Evolutionary conservation across 2,888 invertebrate genomes (phyloP).

Genomic region (Apeira syringaria): DNA sequence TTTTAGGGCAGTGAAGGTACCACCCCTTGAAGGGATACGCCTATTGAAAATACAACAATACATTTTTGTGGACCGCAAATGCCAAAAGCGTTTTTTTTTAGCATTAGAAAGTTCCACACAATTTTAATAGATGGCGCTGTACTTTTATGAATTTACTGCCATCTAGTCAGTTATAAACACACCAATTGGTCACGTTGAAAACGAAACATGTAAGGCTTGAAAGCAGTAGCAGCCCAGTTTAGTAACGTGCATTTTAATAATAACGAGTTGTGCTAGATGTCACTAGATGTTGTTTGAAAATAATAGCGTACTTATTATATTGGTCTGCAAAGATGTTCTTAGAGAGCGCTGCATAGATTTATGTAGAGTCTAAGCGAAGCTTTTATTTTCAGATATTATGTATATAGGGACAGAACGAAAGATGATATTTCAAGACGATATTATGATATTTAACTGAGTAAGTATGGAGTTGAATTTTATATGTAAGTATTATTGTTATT

Average conservation of each 20-base stretch:
- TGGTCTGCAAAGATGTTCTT: too few relatives aligned
- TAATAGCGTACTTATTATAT: too few relatives aligned
- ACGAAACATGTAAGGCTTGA: neutral
- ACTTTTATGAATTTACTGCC: slow-evolving; percentile 31
- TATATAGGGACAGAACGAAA: too few relatives aligned
- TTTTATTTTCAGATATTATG: too few relatives aligned
- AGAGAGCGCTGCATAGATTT: too few relatives aligned
- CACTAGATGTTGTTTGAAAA: neutral
- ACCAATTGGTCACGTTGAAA: neutral
- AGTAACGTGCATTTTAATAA: neutral
- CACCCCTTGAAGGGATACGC: slow-evolving; percentile 62
- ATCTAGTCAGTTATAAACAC: slow-evolving; percentile 36
- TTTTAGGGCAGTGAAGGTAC: slow-evolving; percentile 47
- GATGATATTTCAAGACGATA: too few relatives aligned
- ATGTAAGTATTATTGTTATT: too few relatives aligned
- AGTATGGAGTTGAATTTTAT: too few relatives aligned
- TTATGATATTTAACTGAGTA: too few relatives aligned
- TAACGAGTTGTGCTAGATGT: neutral
- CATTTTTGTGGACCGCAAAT: slow-evolving; percentile 13
- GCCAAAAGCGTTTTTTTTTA: slow-evolving; percentile 4
- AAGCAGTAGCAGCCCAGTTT: too few relatives aligned
- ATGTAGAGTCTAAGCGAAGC: too few relatives aligned
- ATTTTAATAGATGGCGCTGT: slow-evolving; percentile 49
- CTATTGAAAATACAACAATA: slow-evolving; percentile 36
- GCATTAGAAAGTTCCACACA: slow-evolving; percentile 10